These are phyloP conservation scores for Strigops habroptila DNA, from an alignment of 2,113 vertebrate genomes.

Conservation along the genomic window DNA sequence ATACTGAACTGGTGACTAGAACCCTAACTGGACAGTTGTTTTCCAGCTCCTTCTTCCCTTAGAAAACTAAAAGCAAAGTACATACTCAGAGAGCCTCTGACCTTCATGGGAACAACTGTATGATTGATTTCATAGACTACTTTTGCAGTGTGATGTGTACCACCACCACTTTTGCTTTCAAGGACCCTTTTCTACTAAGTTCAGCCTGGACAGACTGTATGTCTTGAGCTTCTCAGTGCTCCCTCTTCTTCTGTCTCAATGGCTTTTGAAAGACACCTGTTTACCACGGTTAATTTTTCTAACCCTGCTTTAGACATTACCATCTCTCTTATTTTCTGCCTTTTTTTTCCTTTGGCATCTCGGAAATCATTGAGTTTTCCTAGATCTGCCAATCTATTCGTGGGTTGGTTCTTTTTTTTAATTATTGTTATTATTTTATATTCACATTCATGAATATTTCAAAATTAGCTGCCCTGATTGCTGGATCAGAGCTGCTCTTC, in stretches of 20 bases:
- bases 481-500: constrained; percentile 4
- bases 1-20: not conserved
- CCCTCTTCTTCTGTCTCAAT: not conserved
- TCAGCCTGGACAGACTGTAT: not conserved
- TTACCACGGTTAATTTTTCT: not conserved
- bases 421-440: not conserved
- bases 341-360: not conserved
- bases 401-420: not conserved
- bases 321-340: not conserved
- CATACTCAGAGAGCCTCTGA: not conserved
- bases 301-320: not conserved
- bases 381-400: not conserved
- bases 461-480: not conserved
- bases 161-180: not conserved
- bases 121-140: not conserved
- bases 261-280: not conserved
- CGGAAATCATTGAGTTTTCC: not conserved
- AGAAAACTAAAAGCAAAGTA: not conserved
- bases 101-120: not conserved
- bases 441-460: constrained; percentile 5
- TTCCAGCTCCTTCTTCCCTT: not conserved
- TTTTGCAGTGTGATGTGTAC: not conserved
- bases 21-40: not conserved
- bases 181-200: not conserved
- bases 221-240: not conserved